These are phyloP conservation scores for Pseudococcus jackbeardsleyi DNA, from an alignment of 2,888 invertebrate genomes.

Conservation along the genomic window DNA sequence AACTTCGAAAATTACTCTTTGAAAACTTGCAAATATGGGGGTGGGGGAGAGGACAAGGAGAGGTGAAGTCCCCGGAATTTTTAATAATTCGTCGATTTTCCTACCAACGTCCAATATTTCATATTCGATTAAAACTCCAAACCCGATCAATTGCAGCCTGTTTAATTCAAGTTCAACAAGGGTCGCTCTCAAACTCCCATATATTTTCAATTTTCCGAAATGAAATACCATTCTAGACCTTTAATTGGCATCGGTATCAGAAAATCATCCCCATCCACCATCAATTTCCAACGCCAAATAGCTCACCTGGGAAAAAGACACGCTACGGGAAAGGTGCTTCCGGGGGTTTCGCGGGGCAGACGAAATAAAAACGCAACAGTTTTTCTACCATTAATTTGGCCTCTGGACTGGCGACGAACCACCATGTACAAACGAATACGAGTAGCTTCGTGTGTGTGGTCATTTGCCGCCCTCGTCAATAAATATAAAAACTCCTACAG, in stretches of 20 bases:
- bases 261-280: neutral
- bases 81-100: too few species aligned
- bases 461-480: slow-evolving; percentile 28
- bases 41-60: too few species aligned
- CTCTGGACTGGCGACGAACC: neutral
- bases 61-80: too few species aligned
- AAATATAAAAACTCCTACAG: slow-evolving; percentile 28
- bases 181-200: neutral
- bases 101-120: too few species aligned
- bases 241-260: neutral
- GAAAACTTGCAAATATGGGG: too few species aligned
- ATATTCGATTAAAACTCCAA: too few species aligned
- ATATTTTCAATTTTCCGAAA: slow-evolving; percentile 4
- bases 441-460: slow-evolving; percentile 23
- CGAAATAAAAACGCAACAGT: neutral
- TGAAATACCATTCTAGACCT: neutral
- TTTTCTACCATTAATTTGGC: slow-evolving; percentile 11
- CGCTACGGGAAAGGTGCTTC: neutral
- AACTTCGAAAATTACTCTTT: too few species aligned
- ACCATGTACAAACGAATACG: neutral
- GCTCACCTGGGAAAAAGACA: slow-evolving; percentile 25
- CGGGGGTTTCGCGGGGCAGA: neutral
- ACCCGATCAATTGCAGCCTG: neutral
- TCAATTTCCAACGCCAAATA: neutral
- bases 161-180: neutral